Base-by-base conservation (phyloP, 1,140 invertebrate species). In the Drosophila guanche region DNA sequence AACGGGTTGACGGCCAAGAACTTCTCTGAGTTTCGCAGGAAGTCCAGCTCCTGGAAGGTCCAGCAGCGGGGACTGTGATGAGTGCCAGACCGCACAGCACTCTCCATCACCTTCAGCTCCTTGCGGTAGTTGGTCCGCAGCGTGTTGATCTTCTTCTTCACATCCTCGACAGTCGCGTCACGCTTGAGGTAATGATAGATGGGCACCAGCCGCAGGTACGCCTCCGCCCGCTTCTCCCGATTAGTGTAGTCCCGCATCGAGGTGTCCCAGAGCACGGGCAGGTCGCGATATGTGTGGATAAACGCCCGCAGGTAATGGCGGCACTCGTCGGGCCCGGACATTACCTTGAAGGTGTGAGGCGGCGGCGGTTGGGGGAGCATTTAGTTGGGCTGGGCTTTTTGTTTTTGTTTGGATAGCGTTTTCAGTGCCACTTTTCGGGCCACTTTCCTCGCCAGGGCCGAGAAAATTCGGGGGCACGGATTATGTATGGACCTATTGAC, bases 71-170 rank as follows among this genome's bases (percentile, higher is more conserved):
- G 90, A 16, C 75, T 86, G 54, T 91, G 90, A 5, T 85, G 33
- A 3, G 16, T 85, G 8, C 90, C 90, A 23, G 80, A 53, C 0
- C 83, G 59, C 51, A 84, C 74, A 0, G 90, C 76, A n/a, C 77
- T 88, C 55, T 90, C 90, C 14, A 91, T 86, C 3, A 90, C 79
- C 27, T 89, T 89, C 3, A 91, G 68, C 29, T 91, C 90, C 70
- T 91, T 91, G 41, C 90, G 79, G 20, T 90, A 91, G 33, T 91
- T 91, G 0, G 90, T 91, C 4, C 90, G 69, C 48, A 91, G 53
- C 0, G 90, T 90, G 20, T 91, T 91, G 5, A 91, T 91, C 59
- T 91, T 91, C 33, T 91, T 91, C 33, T 91, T 91, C 5, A 91
- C 90, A 53, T 91, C 90, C 59, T 90, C 83, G 2, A 91, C 80